Evolutionary conservation across 2,797 vertebrate species (phyloP).

Genomic region (Microctenopoma stevenorrisi): DNA sequence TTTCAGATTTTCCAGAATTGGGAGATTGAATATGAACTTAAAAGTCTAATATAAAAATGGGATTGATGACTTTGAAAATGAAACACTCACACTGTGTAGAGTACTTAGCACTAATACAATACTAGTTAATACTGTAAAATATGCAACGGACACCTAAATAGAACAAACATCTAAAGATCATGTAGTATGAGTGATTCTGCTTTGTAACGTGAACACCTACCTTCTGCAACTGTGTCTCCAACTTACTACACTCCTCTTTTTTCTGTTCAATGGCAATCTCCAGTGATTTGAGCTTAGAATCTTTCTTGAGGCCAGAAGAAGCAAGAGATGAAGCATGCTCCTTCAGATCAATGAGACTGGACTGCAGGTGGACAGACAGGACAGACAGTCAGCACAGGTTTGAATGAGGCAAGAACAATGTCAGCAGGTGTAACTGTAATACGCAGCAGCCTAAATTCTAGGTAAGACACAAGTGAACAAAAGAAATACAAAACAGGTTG

Average conservation of each 20-base stretch:
- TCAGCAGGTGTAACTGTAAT: constrained; percentile 19
- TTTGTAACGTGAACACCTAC: constrained; percentile 77
- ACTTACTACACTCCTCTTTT: constrained; percentile 99
- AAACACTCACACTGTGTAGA: no score
- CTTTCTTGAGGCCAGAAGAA: constrained; percentile 96
- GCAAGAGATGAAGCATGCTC: constrained; percentile 98
- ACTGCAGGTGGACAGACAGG: constrained; percentile 83
- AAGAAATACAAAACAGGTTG: not conserved
- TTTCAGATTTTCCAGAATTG: no score
- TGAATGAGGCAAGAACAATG: constrained; percentile 22
- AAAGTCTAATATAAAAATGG: not conserved
- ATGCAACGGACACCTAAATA: not conserved
- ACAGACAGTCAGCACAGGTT: constrained; percentile 50
- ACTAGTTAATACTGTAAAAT: constrained; percentile 13
- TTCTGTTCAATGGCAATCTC: constrained; percentile 99
- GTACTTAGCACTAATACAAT: not conserved
- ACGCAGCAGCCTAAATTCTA: constrained; percentile 12
- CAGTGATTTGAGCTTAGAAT: constrained; percentile 98
- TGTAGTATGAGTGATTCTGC: not conserved
- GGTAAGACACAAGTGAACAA: constrained; percentile 1
- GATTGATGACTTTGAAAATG: not conserved
- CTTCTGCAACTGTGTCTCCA: constrained; percentile 99
- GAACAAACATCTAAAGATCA: not conserved
- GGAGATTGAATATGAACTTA: no score
- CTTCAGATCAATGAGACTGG: constrained; percentile 98